phyloP scores from a whole-genome alignment of 2,797 vertebrate species.

The Danio aesculapii region DNA sequence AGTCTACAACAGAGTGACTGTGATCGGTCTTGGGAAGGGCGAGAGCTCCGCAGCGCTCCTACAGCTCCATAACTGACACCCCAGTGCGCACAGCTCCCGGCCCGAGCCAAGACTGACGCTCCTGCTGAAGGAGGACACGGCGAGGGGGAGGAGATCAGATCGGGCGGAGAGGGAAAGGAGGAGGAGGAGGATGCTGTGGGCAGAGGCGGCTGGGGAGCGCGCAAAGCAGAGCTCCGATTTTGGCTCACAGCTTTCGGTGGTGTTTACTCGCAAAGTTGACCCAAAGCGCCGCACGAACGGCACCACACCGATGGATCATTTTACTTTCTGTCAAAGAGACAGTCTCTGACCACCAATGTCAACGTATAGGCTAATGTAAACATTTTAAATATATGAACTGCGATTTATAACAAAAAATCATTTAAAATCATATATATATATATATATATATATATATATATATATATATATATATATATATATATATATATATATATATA shows the following conservation, averaged over 20 bases:
- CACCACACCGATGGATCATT: background rate
- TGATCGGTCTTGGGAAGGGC: constrained; percentile 63
- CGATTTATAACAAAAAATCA: no score
- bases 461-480: no score
- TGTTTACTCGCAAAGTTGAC: constrained; percentile 29
- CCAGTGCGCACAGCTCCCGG: constrained; percentile 71
- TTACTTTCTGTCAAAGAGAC: background rate
- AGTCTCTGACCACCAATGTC: background rate
- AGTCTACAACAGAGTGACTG: constrained; percentile 66
- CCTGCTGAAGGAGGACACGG: constrained; percentile 59
- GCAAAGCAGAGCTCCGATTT: constrained; percentile 54
- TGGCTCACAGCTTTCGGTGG: constrained; percentile 61
- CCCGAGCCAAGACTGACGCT: constrained; percentile 73
- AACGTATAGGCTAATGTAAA: no score
- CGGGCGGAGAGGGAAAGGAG: constrained; percentile 52
- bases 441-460: no score
- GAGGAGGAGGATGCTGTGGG: constrained; percentile 46
- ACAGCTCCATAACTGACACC: constrained; percentile 74
- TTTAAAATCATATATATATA: no score
- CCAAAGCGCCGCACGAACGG: constrained; percentile 11
- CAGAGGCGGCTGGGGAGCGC: constrained; percentile 65
- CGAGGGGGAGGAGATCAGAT: constrained; percentile 58
- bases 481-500: no score
- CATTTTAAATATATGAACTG: no score
- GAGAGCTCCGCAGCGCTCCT: constrained; percentile 61